These are phyloP conservation scores for Alethe diademata DNA, from an alignment of 2,113 vertebrate genomes.

Conservation along the genomic window DNA sequence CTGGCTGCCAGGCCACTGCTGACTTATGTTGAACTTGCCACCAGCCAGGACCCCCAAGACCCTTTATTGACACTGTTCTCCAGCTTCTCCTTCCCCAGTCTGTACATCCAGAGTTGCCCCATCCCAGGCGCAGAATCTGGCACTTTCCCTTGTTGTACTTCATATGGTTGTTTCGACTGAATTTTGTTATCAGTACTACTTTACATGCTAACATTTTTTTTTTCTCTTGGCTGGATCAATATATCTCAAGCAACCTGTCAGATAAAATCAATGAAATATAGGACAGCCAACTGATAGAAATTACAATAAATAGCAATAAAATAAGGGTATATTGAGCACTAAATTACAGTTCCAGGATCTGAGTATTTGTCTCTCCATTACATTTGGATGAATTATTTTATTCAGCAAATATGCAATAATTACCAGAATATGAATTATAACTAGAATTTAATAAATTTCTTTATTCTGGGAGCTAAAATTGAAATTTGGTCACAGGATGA, in stretches of 20 bases:
- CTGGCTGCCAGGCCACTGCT: neutral
- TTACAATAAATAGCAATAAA: neutral
- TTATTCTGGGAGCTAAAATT: neutral
- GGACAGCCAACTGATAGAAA: neutral
- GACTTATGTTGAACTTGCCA: accelerated
- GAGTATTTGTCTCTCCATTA: neutral
- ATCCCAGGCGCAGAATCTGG: neutral
- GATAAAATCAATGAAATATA: neutral
- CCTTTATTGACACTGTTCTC: accelerated
- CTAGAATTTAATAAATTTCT: neutral
- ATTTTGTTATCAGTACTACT: neutral
- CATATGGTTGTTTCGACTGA: neutral
- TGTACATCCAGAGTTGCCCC: neutral
- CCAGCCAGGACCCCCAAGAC: accelerated
- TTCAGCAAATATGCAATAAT: neutral
- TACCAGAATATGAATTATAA: neutral
- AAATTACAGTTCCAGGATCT: neutral
- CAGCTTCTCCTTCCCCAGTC: neutral
- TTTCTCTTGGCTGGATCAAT: neutral
- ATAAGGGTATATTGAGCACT: neutral
- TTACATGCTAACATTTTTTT: neutral
- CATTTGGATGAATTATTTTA: neutral
- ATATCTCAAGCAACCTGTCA: neutral
- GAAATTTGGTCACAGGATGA: neutral
- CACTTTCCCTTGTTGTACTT: neutral